These are phyloP conservation scores for Betta splendens DNA, from an alignment of 2,797 vertebrate species.

Conservation along the genomic window DNA sequence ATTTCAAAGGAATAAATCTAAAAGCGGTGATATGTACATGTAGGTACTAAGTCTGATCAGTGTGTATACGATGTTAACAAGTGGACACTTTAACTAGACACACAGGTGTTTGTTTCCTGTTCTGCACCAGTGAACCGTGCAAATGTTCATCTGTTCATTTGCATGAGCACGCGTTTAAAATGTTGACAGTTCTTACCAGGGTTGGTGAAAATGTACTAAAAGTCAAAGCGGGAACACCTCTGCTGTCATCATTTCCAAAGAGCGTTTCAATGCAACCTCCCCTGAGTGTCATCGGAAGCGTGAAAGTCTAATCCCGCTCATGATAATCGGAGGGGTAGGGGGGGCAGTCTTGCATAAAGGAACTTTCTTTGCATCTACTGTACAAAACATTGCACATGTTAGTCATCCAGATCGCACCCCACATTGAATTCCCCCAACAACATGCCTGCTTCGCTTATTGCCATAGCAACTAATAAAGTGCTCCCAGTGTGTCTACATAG, in stretches of 20 bases:
- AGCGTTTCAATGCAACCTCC: constrained; percentile 28
- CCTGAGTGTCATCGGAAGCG: constrained; percentile 26
- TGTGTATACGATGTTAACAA: neutral
- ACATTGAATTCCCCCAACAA: constrained; percentile 42
- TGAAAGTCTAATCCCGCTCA: constrained; percentile 30
- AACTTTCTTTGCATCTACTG: constrained; percentile 56
- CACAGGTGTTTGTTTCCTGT: neutral
- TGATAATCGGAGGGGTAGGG: constrained; percentile 38
- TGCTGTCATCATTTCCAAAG: constrained; percentile 39
- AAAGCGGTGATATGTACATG: too few species aligned
- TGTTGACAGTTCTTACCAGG: neutral
- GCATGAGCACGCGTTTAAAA: constrained; percentile 13
- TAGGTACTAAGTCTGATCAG: too few species aligned
- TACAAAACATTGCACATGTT: constrained; percentile 51
- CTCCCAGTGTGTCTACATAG: constrained; percentile 32
- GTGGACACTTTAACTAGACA: neutral
- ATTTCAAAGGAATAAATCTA: too few species aligned
- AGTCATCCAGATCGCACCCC: constrained; percentile 48
- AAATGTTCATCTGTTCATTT: neutral
- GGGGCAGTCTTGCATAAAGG: constrained; percentile 48
- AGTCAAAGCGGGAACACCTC: constrained; percentile 38
- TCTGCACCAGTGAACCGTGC: neutral
- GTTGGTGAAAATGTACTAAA: constrained; percentile 29
- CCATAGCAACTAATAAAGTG: constrained; percentile 61
- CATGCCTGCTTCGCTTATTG: constrained; percentile 45